Evolutionary conservation across 2,888 invertebrate species (phyloP).

Genomic region (Tridacna gigas): DNA sequence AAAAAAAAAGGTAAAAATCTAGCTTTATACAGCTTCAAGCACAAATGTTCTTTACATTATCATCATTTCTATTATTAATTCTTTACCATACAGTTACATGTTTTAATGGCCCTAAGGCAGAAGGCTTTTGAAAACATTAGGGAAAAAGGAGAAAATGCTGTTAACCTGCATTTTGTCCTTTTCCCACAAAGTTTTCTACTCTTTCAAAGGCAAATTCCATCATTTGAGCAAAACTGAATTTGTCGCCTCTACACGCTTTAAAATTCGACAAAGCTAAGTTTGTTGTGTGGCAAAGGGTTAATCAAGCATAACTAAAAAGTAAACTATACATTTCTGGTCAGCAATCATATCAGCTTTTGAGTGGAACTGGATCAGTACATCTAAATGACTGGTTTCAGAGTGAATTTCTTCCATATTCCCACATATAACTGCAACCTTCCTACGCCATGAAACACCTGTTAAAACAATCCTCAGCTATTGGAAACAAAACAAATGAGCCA

Average conservation of each 20-base stretch:
- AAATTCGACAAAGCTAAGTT: background rate
- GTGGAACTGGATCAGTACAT: conserved; percentile 1
- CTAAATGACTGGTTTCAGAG: conserved; percentile 6
- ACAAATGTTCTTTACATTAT: no score
- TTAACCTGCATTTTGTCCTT: background rate
- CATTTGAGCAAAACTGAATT: background rate
- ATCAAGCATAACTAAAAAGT: background rate
- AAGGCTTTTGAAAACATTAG: background rate
- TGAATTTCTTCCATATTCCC: background rate
- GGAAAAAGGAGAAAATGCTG: conserved; percentile 6
- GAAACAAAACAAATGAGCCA: no score
- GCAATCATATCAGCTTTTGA: background rate
- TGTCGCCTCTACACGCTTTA: background rate
- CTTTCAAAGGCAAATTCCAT: background rate
- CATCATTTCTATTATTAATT: no score
- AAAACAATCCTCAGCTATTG: no score
- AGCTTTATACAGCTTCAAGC: no score
- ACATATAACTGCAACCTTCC: conserved; percentile 7
- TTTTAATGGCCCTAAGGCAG: background rate
- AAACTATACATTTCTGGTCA: background rate
- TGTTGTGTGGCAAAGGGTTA: conserved; percentile 5
- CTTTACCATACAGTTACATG: no score
- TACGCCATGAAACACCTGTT: conserved; percentile 3
- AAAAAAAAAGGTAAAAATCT: no score
- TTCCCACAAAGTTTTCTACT: conserved; percentile 5